Percentiles rank a stretch among this genome's conserved stretches.
Conservation (phyloP, 2,888 invertebrate genomes). For the Acleris cristana region DNA sequence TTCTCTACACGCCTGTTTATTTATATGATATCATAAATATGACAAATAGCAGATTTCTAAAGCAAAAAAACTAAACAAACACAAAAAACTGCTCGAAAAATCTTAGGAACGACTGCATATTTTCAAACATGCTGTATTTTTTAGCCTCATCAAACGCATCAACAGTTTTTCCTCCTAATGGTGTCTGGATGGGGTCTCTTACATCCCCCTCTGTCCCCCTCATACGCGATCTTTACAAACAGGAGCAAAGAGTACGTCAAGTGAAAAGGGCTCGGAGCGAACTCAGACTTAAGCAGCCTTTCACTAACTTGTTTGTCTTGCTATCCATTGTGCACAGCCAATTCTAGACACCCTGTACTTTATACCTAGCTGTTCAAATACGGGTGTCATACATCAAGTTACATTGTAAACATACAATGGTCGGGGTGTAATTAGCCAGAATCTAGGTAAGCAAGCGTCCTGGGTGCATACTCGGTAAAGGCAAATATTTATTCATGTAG, state of each 20-base stretch:
- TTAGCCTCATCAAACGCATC: neutral
- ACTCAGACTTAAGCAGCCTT: slow-evolving; percentile 24
- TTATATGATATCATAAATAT: too few species aligned
- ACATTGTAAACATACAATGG: too few species aligned
- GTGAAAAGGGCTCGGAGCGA: slow-evolving; percentile 19
- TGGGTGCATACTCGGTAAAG: too few species aligned
- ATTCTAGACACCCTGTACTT: slow-evolving; percentile 23
- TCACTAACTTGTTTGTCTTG: slow-evolving; percentile 34
- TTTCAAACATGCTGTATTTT: neutral
- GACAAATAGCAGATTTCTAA: too few species aligned
- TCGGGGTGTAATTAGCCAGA: too few species aligned
- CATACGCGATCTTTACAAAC: slow-evolving; percentile 9
- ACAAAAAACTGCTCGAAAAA: too few species aligned
- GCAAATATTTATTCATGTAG: too few species aligned
- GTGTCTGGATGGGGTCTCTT: slow-evolving; percentile 29
- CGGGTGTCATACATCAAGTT: neutral
- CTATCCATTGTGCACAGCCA: slow-evolving; percentile 22
- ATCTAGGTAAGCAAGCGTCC: too few species aligned
- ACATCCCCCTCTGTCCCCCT: slow-evolving; percentile 1
- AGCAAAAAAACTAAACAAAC: too few species aligned
- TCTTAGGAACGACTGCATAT: neutral
- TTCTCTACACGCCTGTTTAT: too few species aligned
- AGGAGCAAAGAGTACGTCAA: neutral
- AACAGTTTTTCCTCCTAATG: slow-evolving; percentile 20
- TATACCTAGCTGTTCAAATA: slow-evolving; percentile 6